A percentile compares a stretch with the other conserved stretches of the same genome.
phyloP scores from a whole-genome alignment of 2,888 invertebrate species.

The Zhengitettix transpicula region DNA sequence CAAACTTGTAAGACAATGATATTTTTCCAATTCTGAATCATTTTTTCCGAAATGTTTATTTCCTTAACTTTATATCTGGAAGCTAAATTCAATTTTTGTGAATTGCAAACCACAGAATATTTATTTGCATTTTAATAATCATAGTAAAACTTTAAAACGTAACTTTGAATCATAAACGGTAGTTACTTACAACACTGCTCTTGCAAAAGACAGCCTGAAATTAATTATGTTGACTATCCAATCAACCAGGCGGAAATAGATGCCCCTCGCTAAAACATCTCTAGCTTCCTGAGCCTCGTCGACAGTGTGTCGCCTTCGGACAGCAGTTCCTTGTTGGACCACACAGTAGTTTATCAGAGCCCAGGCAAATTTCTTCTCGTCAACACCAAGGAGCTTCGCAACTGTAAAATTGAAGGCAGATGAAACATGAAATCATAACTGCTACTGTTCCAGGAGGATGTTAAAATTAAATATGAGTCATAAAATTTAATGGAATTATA shows the following conservation, averaged over 20 bases:
- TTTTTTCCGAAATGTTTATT: too few relatives aligned
- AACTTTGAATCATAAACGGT: background rate
- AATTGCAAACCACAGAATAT: too few relatives aligned
- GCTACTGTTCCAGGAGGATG: too few relatives aligned
- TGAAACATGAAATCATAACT: too few relatives aligned
- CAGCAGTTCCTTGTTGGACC: conserved; percentile 54
- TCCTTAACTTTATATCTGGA: too few relatives aligned
- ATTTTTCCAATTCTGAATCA: too few relatives aligned
- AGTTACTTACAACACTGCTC: conserved; percentile 69
- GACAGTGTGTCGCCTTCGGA: conserved; percentile 47
- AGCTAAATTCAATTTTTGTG: too few relatives aligned
- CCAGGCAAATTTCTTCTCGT: conserved; percentile 70
- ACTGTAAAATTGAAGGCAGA: conserved; percentile 29
- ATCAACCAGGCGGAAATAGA: conserved; percentile 73
- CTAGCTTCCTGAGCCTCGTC: conserved; percentile 70
- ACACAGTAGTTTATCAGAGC: conserved; percentile 73
- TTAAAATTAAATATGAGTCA: too few relatives aligned
- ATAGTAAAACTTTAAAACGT: background rate
- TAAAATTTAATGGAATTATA: too few relatives aligned
- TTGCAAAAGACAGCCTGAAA: conserved; percentile 61
- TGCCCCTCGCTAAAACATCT: conserved; percentile 68
- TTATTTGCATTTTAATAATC: too few relatives aligned
- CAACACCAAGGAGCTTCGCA: conserved; percentile 55
- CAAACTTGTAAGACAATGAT: too few relatives aligned
- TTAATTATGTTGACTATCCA: conserved; percentile 79